Base-by-base conservation (phyloP, 2,797 vertebrate genomes). In the Enteromius unitaeniatus region DNA sequence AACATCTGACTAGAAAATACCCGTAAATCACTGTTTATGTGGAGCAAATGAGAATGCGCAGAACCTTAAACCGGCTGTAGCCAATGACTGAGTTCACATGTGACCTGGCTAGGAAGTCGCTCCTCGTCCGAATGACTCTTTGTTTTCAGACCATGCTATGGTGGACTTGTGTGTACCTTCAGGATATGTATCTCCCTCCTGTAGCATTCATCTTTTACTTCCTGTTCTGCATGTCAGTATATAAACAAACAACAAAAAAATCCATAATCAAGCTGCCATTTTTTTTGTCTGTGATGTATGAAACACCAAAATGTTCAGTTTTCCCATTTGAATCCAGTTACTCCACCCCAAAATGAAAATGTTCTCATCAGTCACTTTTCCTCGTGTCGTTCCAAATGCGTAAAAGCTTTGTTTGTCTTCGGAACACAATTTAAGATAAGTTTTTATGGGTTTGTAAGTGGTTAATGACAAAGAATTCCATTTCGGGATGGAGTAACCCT, bases 221-320 rank as follows among this genome's bases (percentile, higher is more conserved):
- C 86, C 91, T 88, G 88, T 91, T 90, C 85, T 93, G 94, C 93
- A 95, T 94, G 93, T 94, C 81, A 81, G 68, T 87, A 80, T 86
- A 67, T 82, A 87, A 85, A 87, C 75, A 79, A 84, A 83, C 74
- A 58, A 65, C 60, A 42, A 78, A 64, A n/a, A 78, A 67, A 83
- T 37, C 34, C 40, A 86, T 80, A 85, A 64, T 55, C 64, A 81
- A 83, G 84, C 80, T 85, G 70, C 60, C 60, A 83, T 86, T 87
- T 86, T 87, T 86, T 78, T 62, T 81, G 69, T 87, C 55, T 85
- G 58, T 85, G 81, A 78, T 58, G 60, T 86, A 82, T 64, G 70
- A 87, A 84, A 60, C 78, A 26, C 42, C 73, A 53, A 84, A 45
- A 78, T 55, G 79, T 60, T 65, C 37, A 21, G 47, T 60, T 13